These are phyloP conservation scores for Clupea harengus DNA, from an alignment of 2,113 vertebrate species.

Conservation along the genomic window DNA sequence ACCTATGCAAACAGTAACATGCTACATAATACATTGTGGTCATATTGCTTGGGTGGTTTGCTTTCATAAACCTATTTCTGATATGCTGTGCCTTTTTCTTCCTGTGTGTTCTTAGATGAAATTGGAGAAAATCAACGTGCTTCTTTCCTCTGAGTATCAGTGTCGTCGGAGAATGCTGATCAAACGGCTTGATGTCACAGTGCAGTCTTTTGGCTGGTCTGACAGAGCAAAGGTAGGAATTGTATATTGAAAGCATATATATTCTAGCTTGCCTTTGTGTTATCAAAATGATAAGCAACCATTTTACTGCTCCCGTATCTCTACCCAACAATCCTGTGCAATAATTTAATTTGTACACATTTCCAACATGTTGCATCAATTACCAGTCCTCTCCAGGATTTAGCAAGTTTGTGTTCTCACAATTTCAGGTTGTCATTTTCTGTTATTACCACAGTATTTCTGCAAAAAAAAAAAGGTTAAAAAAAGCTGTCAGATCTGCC, in stretches of 20 bases:
- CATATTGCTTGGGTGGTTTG: not conserved
- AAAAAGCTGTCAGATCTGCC: too few relatives aligned
- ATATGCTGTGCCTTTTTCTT: not conserved
- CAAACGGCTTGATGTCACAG: conserved; percentile 92
- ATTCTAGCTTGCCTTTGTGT: not conserved
- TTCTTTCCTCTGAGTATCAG: conserved; percentile 85
- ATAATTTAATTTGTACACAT: too few relatives aligned
- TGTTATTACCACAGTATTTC: too few relatives aligned
- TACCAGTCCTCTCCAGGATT: too few relatives aligned
- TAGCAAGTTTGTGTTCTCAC: too few relatives aligned
- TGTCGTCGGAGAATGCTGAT: conserved; percentile 92
- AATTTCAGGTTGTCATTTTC: too few relatives aligned
- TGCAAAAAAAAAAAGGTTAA: too few relatives aligned
- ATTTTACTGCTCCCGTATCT: too few relatives aligned
- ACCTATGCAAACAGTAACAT: not conserved
- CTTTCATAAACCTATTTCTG: not conserved
- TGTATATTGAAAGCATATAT: not conserved
- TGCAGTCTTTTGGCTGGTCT: conserved; percentile 97
- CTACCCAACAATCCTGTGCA: too few relatives aligned
- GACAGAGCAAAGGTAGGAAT: conserved; percentile 85
- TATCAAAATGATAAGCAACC: too few relatives aligned
- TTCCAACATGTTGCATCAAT: too few relatives aligned
- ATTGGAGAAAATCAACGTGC: conserved; percentile 80
- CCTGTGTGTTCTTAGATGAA: conserved; percentile 67
- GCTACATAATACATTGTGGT: not conserved